Conservation (phyloP, 1,140 invertebrate genomes). For the Nasonia vitripennis region DNA sequence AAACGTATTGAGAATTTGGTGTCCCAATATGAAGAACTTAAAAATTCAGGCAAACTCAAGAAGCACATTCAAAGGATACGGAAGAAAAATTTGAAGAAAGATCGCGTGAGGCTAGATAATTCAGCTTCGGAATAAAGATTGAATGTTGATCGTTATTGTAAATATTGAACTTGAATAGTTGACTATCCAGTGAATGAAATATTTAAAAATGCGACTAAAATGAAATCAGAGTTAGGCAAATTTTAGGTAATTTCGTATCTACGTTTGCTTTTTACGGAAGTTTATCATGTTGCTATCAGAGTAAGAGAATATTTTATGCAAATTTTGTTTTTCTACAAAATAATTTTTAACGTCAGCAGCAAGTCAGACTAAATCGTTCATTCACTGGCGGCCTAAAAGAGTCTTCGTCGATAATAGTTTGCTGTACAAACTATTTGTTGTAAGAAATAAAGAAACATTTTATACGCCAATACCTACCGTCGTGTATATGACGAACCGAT, state of each 20-base stretch:
- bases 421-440: slow-evolving; percentile 6
- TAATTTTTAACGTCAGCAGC: background rate
- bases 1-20: slow-evolving; percentile 81
- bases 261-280: too few species aligned
- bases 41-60: slow-evolving; percentile 82
- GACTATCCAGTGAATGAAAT: background rate
- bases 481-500: background rate
- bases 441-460: background rate
- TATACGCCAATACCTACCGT: slow-evolving; percentile 14
- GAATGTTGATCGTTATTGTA: background rate
- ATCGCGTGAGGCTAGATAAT: slow-evolving; percentile 70
- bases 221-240: background rate
- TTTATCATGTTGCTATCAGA: too few species aligned
- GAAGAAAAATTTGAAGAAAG: slow-evolving; percentile 80
- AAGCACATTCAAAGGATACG: slow-evolving; percentile 85
- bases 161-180: background rate
- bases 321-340: background rate
- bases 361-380: background rate
- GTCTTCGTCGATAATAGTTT: background rate
- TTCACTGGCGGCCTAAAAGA: background rate
- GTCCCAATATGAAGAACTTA: slow-evolving; percentile 84
- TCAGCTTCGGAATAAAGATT: slow-evolving; percentile 42
- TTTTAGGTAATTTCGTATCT: too few species aligned
- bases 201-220: background rate
- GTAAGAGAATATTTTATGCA: too few species aligned